phyloP scores from a whole-genome alignment of 2,888 invertebrate species.

The Gymnoscelis rufifasciata region DNA sequence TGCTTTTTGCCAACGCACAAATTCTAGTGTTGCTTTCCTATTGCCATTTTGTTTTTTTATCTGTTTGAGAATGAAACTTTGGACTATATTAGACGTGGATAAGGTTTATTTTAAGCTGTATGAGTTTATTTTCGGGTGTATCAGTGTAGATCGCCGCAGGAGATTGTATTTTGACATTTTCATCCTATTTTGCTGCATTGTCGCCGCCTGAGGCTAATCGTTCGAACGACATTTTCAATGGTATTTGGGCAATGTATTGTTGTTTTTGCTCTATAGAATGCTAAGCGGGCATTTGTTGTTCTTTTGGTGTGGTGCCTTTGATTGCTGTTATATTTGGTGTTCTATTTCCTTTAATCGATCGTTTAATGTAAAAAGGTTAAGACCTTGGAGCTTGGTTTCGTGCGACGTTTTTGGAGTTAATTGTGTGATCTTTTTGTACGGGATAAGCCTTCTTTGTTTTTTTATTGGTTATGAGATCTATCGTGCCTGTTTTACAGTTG shows the following conservation, averaged over 20 bases:
- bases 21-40: constrained; percentile 66
- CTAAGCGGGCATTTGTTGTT: constrained; percentile 18
- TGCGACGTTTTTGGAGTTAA: not conserved
- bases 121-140: constrained; percentile 6
- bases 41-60: constrained; percentile 22
- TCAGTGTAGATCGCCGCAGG: constrained; percentile 51
- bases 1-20: constrained; percentile 47
- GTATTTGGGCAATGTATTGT: constrained; percentile 29
- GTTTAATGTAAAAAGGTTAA: not conserved
- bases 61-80: not conserved
- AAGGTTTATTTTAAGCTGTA: constrained; percentile 25
- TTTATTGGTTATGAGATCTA: not conserved
- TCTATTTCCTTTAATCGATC: constrained; percentile 5
- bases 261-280: constrained; percentile 28
- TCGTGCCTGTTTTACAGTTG: not conserved
- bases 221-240: constrained; percentile 40
- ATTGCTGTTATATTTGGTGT: constrained; percentile 6
- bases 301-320: constrained; percentile 16
- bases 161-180: constrained; percentile 77
- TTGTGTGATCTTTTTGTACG: not conserved
- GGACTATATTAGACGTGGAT: not conserved
- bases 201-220: constrained; percentile 64
- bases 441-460: not conserved
- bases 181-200: constrained; percentile 69
- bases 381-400: too few relatives aligned